Evolutionary conservation across 2,888 invertebrate species (phyloP), one percentile per base, ranked within the genome.

Genomic region (Mimachlamys varia): DNA sequence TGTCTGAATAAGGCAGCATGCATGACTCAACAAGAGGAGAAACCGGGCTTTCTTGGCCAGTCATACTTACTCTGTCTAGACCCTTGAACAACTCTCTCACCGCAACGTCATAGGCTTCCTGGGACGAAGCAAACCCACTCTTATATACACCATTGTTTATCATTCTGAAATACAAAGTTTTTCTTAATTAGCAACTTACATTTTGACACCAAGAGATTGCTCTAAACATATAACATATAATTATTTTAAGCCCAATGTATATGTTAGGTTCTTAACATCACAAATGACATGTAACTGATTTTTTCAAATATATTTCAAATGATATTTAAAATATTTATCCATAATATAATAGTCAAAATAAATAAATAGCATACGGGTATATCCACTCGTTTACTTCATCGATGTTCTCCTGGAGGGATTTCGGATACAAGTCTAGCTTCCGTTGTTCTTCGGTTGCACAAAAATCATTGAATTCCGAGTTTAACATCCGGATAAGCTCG

Each of bases 101-200:
- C 17, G 96, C 96, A 19, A 49, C 92, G 49, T 96, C 93, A 89
- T 96, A 96, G 0, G 96, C 95, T 90, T 95, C 95, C 90, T 96
- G 96, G 5, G 94, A 91, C 27, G 90, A 93, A 0, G 96, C 96
- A 93, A 96, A 96, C 0, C 96, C 96, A 89, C 94, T 90, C 89
- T 93, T 94, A 91, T 96, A 96, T 0, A 96, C 96, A n/a, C 96
- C 96, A 93, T 96, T 95, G 93, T 96, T 96, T 53, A 96, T 95
- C n/a, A 93, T 91, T 3, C 96, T 96, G 92, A 27, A 93, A 92
- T 38, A 49, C 44, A 44, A 44, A 7, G 89, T n/a, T 27, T 13
- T 1, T 76, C 13, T 87, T 12, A 12, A 50, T 50, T 7, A n/a
- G n/a, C n/a, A n/a, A 50, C 50, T 50, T 7, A 15, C 15, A 19